Base-by-base conservation (phyloP, 2,113 vertebrate species). In the Alexandromys fortis region DNA sequence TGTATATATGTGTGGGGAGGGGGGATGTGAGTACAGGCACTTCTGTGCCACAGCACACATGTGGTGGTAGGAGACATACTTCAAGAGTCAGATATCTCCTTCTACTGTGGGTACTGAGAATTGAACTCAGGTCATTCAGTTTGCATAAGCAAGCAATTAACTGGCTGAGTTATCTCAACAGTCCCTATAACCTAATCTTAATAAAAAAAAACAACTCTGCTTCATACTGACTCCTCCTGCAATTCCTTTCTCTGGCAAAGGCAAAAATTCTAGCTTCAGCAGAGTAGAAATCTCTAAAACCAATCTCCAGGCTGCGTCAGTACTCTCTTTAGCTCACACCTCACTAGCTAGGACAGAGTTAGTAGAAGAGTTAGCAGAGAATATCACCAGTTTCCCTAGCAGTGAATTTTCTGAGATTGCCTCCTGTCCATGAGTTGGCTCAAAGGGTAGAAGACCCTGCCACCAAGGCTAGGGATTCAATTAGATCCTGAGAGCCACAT, bases 351-450 rank as follows among this genome's bases (percentile, higher is more conserved):
- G 26, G 21, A 52, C 33, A 19, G 55, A 85, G 87, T 85, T 96
- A 85, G 96, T 94, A 97, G 94, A 94, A 75, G 67, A 58, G 58
- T 72, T 89, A 96, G 55, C 67, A 93, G 38, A 90, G 78, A 88
- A 91, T 70, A 95, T 21, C 49, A 58, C 52, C 70, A 92, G 49
- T 52, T 86, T 83, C 42, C 81, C n/a, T 49, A 90, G 65, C 65
- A 93, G 24, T 94, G 28, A 89, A 21, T 58, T 76, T 72, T 89
- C 61, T 91, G 81, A 90, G 70, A 91, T 65, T 76, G 33, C 4
- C 68, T 89, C 78, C n/a, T 16, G 58, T 58, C 8, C 61, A 42
- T 61, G 26, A 63, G 58, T 65, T 85, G 81, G 3, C 58, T 65
- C 81, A 85, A 45, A 85, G 58, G 38, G 8, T 42, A 85, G 38